Evolutionary conservation across 2,113 vertebrate genomes (phyloP).

Genomic region (Colossoma macropomum): DNA sequence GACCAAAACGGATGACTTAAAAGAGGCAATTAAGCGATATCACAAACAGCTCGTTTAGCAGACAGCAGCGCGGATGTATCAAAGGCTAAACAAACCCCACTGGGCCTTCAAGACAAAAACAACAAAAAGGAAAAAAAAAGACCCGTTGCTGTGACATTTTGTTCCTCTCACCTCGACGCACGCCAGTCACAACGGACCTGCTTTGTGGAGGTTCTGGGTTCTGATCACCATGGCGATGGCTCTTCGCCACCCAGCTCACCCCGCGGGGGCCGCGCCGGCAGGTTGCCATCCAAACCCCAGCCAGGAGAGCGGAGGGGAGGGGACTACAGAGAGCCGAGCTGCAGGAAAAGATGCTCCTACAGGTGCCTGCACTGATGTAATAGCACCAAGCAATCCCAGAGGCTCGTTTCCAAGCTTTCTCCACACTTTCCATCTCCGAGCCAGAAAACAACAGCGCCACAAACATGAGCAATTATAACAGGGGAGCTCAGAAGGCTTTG

Average conservation of each 20-base stretch:
- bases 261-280: constrained; percentile 61
- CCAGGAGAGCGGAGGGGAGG: constrained; percentile 38
- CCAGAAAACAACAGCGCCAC: constrained; percentile 40
- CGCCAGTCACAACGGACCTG: constrained; percentile 77
- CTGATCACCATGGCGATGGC: constrained; percentile 81
- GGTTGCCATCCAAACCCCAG: constrained; percentile 64
- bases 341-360: constrained; percentile 54
- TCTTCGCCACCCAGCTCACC: constrained; percentile 76
- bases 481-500: neutral
- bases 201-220: constrained; percentile 76
- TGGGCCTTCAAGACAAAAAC: constrained; percentile 73
- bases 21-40: constrained; percentile 60
- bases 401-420: constrained; percentile 32
- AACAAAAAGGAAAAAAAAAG: constrained; percentile 76
- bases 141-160: constrained; percentile 83
- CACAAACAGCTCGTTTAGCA: constrained; percentile 62
- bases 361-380: constrained; percentile 56
- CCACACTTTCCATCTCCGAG: constrained; percentile 45
- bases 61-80: constrained; percentile 66
- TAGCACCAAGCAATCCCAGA: constrained; percentile 33
- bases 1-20: constrained; percentile 53
- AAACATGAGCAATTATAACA: constrained; percentile 22
- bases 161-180: constrained; percentile 79
- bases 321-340: constrained; percentile 28
- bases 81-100: constrained; percentile 68